Percentiles rank a stretch among this genome's conserved stretches.
phyloP scores from a whole-genome alignment of 1,140 invertebrate species.

The Bombus confusus region DNA sequence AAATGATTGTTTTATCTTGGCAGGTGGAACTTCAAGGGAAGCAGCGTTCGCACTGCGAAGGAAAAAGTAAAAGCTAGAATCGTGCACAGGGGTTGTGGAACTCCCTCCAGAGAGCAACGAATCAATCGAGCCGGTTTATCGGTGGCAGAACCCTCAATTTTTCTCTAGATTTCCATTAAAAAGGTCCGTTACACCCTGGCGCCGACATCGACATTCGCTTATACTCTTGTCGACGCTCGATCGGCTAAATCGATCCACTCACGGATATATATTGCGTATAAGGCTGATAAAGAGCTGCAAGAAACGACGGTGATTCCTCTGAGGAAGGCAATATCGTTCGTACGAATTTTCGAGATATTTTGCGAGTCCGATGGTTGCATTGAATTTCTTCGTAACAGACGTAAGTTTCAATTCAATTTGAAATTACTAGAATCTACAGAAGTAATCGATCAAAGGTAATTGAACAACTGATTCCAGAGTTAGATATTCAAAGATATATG shows the following conservation, averaged over 20 bases:
- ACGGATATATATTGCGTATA: background rate
- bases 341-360: no score
- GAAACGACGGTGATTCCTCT: background rate
- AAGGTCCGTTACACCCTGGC: background rate
- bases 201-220: no score
- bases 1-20: constrained; percentile 18
- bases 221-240: background rate
- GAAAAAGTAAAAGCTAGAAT: background rate
- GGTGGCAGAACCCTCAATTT: constrained; percentile 29
- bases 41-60: background rate
- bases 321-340: no score
- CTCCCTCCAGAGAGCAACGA: constrained; percentile 9
- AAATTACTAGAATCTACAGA: background rate
- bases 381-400: background rate
- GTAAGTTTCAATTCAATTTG: background rate
- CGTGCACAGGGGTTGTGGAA: background rate
- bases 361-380: background rate
- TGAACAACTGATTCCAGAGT: background rate
- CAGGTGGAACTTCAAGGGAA: background rate
- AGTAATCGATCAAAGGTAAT: background rate
- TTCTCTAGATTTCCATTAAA: constrained; percentile 34
- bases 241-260: constrained; percentile 10
- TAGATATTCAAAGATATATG: background rate
- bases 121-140: constrained; percentile 56
- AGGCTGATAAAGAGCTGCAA: constrained; percentile 1